phyloP scores from a whole-genome alignment of 2,888 invertebrate genomes.

The Pantelozetes paolii region DNA sequence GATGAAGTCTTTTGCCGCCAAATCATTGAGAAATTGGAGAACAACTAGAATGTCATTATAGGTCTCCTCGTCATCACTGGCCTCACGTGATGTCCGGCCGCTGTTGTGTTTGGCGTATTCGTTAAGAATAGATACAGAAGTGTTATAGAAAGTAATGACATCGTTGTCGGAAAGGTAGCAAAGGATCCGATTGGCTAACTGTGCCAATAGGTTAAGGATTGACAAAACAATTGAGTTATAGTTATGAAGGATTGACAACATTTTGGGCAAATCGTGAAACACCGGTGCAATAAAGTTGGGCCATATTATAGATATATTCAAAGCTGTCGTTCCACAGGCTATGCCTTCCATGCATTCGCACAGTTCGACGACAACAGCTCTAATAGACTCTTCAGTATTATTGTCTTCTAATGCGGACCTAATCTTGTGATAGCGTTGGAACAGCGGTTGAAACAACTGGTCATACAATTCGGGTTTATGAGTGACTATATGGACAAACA shows the following conservation, averaged over 20 bases:
- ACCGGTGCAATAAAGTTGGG: slow-evolving; percentile 64
- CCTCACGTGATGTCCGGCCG: slow-evolving; percentile 50
- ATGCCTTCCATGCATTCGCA: slow-evolving; percentile 47
- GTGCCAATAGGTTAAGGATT: slow-evolving; percentile 67
- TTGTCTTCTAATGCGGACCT: not conserved
- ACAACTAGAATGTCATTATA: slow-evolving; percentile 71
- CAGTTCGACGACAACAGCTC: slow-evolving; percentile 37
- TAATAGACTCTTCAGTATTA: slow-evolving; percentile 22
- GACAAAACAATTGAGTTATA: slow-evolving; percentile 73
- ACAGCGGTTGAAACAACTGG: slow-evolving; percentile 36
- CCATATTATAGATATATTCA: slow-evolving; percentile 51
- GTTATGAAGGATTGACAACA: slow-evolving; percentile 70
- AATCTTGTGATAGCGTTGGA: slow-evolving; percentile 33
- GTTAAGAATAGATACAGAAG: slow-evolving; percentile 62
- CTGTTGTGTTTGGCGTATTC: slow-evolving; percentile 59
- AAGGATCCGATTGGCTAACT: slow-evolving; percentile 67
- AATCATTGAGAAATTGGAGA: slow-evolving; percentile 67
- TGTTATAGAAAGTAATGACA: slow-evolving; percentile 38
- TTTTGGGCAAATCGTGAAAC: slow-evolving; percentile 64
- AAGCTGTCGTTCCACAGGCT: slow-evolving; percentile 47
- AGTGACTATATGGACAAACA: slow-evolving; percentile 55
- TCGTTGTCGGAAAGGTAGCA: slow-evolving; percentile 57
- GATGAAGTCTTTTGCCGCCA: slow-evolving; percentile 60
- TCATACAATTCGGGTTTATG: slow-evolving; percentile 30
- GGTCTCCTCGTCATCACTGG: slow-evolving; percentile 66